A percentile compares a stretch with the other conserved stretches of the same genome.
Conservation (phyloP, 1,140 invertebrate genomes). For the Ostrea edulis region DNA sequence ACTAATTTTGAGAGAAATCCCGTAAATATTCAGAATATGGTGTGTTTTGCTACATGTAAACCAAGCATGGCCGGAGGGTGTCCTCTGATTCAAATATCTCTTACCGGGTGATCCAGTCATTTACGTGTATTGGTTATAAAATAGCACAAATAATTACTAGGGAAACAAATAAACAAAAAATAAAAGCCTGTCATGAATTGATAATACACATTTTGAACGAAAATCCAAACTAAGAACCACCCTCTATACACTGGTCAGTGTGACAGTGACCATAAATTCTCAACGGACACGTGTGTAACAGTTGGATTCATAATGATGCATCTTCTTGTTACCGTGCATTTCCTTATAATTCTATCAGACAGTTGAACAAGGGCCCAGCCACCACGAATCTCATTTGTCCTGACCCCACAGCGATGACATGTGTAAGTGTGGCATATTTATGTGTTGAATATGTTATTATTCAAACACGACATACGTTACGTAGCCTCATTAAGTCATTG, state of each 20-base stretch:
- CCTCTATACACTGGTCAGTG: neutral
- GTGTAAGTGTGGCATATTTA: constrained; percentile 35
- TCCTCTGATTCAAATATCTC: neutral
- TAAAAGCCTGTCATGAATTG: too few species aligned
- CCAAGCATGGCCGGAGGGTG: neutral
- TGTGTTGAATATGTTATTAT: constrained; percentile 27
- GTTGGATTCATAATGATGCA: neutral
- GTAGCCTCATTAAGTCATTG: constrained; percentile 6
- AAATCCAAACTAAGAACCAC: too few species aligned
- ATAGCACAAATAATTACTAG: neutral
- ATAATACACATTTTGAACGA: too few species aligned
- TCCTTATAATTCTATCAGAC: neutral
- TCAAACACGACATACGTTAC: constrained; percentile 37
- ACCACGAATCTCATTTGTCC: constrained; percentile 12
- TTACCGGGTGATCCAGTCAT: neutral
- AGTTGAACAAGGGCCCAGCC: neutral
- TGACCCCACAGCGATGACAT: constrained; percentile 32
- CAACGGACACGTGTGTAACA: neutral
- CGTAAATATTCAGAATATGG: neutral
- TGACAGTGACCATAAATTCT: neutral
- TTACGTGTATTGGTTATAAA: constrained; percentile 15
- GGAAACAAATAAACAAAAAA: too few species aligned
- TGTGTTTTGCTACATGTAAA: neutral
- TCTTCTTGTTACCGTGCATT: constrained; percentile 5
- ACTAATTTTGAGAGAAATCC: constrained; percentile 21